A percentile compares a stretch with the other conserved stretches of the same genome.
Evolutionary conservation across 1,140 invertebrate genomes (phyloP).

Genomic region (Euwallacea similis): DNA sequence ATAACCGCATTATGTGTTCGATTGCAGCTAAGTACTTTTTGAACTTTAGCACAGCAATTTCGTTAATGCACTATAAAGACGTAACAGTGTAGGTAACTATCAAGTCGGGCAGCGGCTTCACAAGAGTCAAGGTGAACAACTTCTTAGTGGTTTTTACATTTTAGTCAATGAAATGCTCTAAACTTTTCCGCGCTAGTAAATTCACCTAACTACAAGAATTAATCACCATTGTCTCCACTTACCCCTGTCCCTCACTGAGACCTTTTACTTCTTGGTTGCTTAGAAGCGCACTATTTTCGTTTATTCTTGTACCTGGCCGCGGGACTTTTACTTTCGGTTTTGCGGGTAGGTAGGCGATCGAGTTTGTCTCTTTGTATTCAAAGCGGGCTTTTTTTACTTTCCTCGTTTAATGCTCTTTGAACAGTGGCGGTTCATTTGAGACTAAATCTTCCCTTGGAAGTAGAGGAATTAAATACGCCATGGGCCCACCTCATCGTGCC

Average conservation of each 20-base stretch:
- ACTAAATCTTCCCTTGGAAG: too few relatives aligned
- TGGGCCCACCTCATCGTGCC: too few relatives aligned
- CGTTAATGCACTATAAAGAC: slow-evolving; percentile 28
- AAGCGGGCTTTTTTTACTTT: slow-evolving; percentile 27
- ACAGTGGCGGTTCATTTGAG: too few relatives aligned
- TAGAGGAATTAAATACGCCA: too few relatives aligned
- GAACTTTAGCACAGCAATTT: slow-evolving; percentile 27
- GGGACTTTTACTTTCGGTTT: slow-evolving; percentile 36
- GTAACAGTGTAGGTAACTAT: slow-evolving; percentile 25
- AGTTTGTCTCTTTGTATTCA: slow-evolving; percentile 35
- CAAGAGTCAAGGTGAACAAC: slow-evolving; percentile 33
- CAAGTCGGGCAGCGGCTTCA: slow-evolving; percentile 23
- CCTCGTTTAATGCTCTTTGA: not conserved
- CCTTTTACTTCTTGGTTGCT: slow-evolving; percentile 24
- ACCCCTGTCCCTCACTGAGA: slow-evolving; percentile 22
- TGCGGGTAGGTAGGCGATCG: slow-evolving; percentile 31
- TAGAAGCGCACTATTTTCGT: slow-evolving; percentile 27
- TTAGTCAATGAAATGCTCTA: slow-evolving; percentile 12
- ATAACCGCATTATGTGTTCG: not conserved
- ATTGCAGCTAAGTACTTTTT: slow-evolving; percentile 12
- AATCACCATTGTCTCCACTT: slow-evolving; percentile 10
- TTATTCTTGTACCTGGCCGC: slow-evolving; percentile 13
- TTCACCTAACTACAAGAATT: slow-evolving; percentile 14
- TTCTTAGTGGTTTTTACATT: slow-evolving; percentile 18
- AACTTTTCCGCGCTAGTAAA: slow-evolving; percentile 21